Base-by-base conservation (phyloP, 2,113 vertebrate species). In the Oncorhynchus keta region DNA sequence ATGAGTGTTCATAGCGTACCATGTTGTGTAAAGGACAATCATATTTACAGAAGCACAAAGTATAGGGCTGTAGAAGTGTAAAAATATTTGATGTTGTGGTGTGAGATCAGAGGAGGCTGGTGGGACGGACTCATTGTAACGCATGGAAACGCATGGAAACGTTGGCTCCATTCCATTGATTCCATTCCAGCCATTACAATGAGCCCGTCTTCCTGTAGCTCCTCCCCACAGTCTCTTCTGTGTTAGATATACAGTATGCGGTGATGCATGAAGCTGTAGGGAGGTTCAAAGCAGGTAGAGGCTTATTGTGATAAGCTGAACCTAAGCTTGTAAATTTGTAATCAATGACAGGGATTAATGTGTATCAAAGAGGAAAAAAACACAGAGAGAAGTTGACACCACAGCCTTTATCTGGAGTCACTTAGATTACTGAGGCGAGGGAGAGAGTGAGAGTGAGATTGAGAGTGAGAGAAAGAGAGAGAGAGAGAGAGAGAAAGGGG, bases 301-400 rank as follows among this genome's bases (percentile, higher is more conserved):
- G 89, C 84, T 88, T 89, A 89, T 81, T 86, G 77, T 82, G 90
- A 92, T 93, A 93, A 92, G 86, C 88, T 79, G 82, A 83, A 89
- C 89, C 87, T 89, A 83, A 92, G 90, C 91, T 89, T 93, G 90
- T 90, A 92, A 77, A 64, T 93, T 92, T 92, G 91, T 92, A 92
- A 92, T 93, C 92, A 93, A 91, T 92, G 89, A 89, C 87, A 74
- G 88, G 92, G 92, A 93, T 94, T 93, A 93, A 92, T 93, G 85
- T 90, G 89, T 91, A 90, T 93, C 91, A 92, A 88, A 91, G 88
- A 79, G 82, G 83, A 65, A 85, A 85, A 84, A 83, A 76, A 83
- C 88, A 83, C 78, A 85, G 85, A 87, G 83, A 82, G 81, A 81
- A 81, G 84, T 79, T 51, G 76, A 81, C 71, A 77, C 79, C 74